phyloP scores from a whole-genome alignment of 2,797 vertebrate species.

The Centroberyx gerrardi region DNA sequence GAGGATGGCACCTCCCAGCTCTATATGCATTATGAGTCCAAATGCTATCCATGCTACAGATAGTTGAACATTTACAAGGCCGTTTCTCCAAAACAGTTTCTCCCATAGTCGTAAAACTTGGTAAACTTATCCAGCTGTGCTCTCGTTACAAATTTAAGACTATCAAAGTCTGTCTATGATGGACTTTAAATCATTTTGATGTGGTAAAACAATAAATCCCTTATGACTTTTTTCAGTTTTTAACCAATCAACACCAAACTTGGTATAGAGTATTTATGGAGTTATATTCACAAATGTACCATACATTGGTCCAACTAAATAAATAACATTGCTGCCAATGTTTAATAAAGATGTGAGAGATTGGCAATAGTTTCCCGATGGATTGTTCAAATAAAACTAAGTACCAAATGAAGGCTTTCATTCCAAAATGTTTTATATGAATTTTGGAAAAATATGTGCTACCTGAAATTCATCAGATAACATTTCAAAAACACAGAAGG shows the following conservation, averaged over 20 bases:
- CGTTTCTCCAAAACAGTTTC: not conserved
- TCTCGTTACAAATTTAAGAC: slow-evolving; percentile 16
- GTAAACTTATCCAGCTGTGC: not conserved
- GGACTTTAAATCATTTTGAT: slow-evolving; percentile 1
- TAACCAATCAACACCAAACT: slow-evolving; percentile 11
- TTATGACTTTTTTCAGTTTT: not conserved
- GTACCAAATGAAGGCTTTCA: too few species aligned
- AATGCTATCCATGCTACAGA: too few species aligned
- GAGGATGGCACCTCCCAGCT: too few species aligned
- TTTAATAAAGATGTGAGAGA: not conserved
- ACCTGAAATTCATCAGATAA: slow-evolving; percentile 8
- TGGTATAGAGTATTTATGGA: not conserved
- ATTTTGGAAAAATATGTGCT: not conserved
- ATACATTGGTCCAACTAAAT: not conserved
- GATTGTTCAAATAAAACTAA: not conserved
- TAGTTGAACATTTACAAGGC: not conserved
- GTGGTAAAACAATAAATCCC: not conserved
- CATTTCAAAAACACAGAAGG: not conserved
- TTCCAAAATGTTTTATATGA: too few species aligned
- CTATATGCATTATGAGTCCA: too few species aligned
- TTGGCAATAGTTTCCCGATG: not conserved
- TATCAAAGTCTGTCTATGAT: not conserved
- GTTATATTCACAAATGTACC: slow-evolving; percentile 15
- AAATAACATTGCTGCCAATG: too few species aligned
- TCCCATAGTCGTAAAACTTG: slow-evolving; percentile 6